Conservation (phyloP, 2,113 vertebrate species). For the Apus apus region DNA sequence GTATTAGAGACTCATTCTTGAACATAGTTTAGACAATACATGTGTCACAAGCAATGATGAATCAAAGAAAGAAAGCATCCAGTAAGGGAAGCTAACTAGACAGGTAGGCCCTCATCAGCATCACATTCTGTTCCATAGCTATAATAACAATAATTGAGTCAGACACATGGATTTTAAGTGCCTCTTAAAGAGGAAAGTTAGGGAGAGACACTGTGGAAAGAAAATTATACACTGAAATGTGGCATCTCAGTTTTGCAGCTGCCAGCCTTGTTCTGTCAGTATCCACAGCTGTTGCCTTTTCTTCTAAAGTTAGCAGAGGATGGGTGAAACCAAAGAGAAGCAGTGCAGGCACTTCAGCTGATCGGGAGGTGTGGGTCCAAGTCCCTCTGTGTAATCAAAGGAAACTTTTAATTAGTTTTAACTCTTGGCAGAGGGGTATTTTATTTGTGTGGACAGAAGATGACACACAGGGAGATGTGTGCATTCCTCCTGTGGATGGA, state of each 20-base stretch:
- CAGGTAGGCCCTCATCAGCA: constrained; percentile 69
- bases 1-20: constrained; percentile 57
- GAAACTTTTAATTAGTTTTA: not conserved
- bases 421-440: not conserved
- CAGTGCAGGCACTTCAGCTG: not conserved
- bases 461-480: not conserved
- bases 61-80: constrained; percentile 62
- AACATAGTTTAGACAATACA: constrained; percentile 64
- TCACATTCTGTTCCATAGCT: constrained; percentile 29
- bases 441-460: not conserved
- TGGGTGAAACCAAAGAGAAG: constrained; percentile 19
- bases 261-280: constrained; percentile 48
- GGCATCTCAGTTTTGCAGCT: constrained; percentile 57
- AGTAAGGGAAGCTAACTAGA: constrained; percentile 68
- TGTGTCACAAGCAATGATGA: constrained; percentile 73
- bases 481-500: not conserved
- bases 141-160: constrained; percentile 66
- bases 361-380: not conserved
- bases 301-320: constrained; percentile 48
- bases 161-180: constrained; percentile 73
- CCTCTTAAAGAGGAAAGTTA: constrained; percentile 71
- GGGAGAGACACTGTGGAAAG: constrained; percentile 50
- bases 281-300: constrained; percentile 39
- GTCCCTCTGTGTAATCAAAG: not conserved
- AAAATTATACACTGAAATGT: constrained; percentile 55